Percentiles rank a stretch among this genome's conserved stretches.
Evolutionary conservation across 2,797 vertebrate species (phyloP).

Genomic region (Danio kyathit): DNA sequence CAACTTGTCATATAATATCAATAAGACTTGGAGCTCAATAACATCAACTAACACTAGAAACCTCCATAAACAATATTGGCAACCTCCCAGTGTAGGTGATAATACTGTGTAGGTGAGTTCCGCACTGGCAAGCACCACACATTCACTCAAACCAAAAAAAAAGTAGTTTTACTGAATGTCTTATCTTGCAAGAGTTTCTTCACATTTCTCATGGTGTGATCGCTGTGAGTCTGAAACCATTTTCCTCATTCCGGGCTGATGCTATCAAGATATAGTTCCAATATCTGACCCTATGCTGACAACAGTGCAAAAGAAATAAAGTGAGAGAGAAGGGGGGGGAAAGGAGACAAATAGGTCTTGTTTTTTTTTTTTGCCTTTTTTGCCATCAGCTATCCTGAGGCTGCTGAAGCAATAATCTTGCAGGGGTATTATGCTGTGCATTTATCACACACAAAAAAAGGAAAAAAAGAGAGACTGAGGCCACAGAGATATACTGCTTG

Average conservation of each 20-base stretch:
- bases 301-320: conserved; percentile 22
- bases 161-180: not conserved
- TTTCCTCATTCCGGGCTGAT: conserved; percentile 33
- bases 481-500: conserved; percentile 14
- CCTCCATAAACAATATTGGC: not conserved
- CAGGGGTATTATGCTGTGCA: conserved; percentile 37
- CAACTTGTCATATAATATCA: too few relatives aligned
- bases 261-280: conserved; percentile 43
- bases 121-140: not conserved
- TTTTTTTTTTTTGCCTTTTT: too few relatives aligned
- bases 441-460: conserved; percentile 39
- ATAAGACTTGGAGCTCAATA: too few relatives aligned
- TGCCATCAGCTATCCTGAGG: conserved; percentile 36
- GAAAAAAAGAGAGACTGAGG: conserved; percentile 15
- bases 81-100: not conserved
- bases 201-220: not conserved
- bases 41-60: not conserved
- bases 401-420: conserved; percentile 40
- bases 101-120: not conserved
- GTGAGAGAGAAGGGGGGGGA: conserved; percentile 1
- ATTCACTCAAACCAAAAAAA: not conserved
- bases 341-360: conserved; percentile 15
- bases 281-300: conserved; percentile 53
- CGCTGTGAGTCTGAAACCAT: conserved; percentile 21
- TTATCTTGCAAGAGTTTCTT: conserved; percentile 22